A percentile compares a stretch with the other conserved stretches of the same genome.
Evolutionary conservation across 2,888 invertebrate genomes (phyloP).

Genomic region (Ectobius pallidus): DNA sequence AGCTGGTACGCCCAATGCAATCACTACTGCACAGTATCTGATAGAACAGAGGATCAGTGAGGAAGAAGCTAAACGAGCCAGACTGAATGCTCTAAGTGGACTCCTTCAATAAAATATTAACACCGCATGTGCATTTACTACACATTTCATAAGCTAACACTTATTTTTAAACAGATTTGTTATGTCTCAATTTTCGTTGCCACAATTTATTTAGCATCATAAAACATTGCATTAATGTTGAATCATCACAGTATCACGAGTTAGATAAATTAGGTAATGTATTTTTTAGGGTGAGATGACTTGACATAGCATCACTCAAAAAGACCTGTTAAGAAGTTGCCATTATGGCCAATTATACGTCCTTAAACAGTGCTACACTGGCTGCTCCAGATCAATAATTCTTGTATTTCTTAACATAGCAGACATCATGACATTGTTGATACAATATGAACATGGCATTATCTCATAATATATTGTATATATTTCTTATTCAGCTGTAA

Average conservation of each 20-base stretch:
- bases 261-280: too few species aligned
- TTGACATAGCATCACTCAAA: background rate
- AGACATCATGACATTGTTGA: conserved; percentile 29
- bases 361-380: background rate
- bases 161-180: conserved; percentile 13
- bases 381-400: background rate
- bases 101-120: conserved; percentile 32
- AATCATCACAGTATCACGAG: conserved; percentile 8
- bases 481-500: conserved; percentile 4
- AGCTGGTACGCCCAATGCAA: conserved; percentile 86
- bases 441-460: conserved; percentile 4
- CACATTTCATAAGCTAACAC: conserved; percentile 3
- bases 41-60: conserved; percentile 96
- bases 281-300: background rate
- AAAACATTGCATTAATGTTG: background rate
- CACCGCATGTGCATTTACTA: conserved; percentile 36
- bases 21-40: conserved; percentile 90
- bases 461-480: conserved; percentile 16
- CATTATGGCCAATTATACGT: conserved; percentile 5
- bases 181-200: background rate
- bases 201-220: background rate
- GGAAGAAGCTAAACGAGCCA: conserved; percentile 93
- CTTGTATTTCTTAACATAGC: background rate
- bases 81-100: conserved; percentile 67
- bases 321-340: background rate